Conservation (phyloP, 2,888 invertebrate species). For the Coenonympha glycerion region DNA sequence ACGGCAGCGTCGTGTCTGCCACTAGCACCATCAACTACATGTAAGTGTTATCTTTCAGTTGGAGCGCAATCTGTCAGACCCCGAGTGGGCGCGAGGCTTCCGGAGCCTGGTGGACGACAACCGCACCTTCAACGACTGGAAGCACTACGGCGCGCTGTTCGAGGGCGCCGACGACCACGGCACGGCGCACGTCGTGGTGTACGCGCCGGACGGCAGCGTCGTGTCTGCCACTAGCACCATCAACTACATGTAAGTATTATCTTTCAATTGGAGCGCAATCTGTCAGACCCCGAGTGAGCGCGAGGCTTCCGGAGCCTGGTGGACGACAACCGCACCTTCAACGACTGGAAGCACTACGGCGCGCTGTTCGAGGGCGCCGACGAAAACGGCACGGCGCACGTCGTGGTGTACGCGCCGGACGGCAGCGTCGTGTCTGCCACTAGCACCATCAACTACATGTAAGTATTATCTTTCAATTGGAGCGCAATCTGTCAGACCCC, state of each 20-base stretch:
- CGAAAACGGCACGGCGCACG: conserved; percentile 93
- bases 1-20: conserved; percentile 92
- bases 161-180: conserved; percentile 84
- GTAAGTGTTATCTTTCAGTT: conserved; percentile 80
- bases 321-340: conserved; percentile 76
- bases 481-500: conserved; percentile 78
- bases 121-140: conserved; percentile 79
- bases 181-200: conserved; percentile 91
- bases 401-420: conserved; percentile 87
- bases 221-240: conserved; percentile 93
- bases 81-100: conserved; percentile 72
- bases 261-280: conserved; percentile 78
- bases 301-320: conserved; percentile 49
- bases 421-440: conserved; percentile 94
- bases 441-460: no score
- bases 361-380: conserved; percentile 78
- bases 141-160: conserved; percentile 83
- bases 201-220: conserved; percentile 91
- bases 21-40: conserved; percentile 92
- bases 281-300: conserved; percentile 80
- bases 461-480: conserved; percentile 77
- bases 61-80: conserved; percentile 78
- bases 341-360: conserved; percentile 83
- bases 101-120: conserved; percentile 65
- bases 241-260: conserved; percentile 84